Evolutionary conservation across 2,888 invertebrate genomes (phyloP).

Genomic region (Sinhomidia bicolor): DNA sequence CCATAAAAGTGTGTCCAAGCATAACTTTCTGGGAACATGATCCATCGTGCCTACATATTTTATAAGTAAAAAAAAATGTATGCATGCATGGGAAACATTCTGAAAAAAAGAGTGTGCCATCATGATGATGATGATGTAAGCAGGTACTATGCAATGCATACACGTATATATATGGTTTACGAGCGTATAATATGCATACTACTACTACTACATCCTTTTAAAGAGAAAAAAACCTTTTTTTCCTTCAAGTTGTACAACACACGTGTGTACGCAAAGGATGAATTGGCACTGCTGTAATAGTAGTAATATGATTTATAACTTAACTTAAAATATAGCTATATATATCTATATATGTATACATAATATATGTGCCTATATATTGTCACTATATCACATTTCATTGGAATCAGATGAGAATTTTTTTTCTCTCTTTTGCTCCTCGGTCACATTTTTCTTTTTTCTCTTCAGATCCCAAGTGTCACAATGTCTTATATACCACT

Average conservation of each 20-base stretch:
- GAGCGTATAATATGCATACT: not conserved
- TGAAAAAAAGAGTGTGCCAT: not conserved
- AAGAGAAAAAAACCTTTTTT: not conserved
- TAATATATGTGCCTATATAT: too few species aligned
- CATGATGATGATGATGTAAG: too few species aligned
- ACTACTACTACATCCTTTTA: not conserved
- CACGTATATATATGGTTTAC: too few species aligned
- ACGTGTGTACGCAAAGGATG: not conserved
- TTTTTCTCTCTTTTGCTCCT: constrained; percentile 9
- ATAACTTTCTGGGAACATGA: constrained; percentile 18
- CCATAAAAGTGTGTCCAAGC: constrained; percentile 36
- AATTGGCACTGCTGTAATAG: not conserved
- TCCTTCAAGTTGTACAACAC: not conserved
- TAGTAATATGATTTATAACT: not conserved
- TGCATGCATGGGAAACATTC: not conserved
- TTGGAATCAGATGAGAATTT: constrained; percentile 21
- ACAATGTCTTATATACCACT: not conserved
- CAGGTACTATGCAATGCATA: too few species aligned
- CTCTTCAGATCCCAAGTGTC: constrained; percentile 26
- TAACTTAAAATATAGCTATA: too few species aligned
- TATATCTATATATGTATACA: not conserved
- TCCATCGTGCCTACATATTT: constrained; percentile 14
- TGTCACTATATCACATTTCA: constrained; percentile 6
- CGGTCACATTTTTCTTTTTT: constrained; percentile 26
- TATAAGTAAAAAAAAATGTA: too few species aligned